A percentile compares a stretch with the other conserved stretches of the same genome.
phyloP scores from a whole-genome alignment of 2,797 vertebrate species.

The Micromesistius poutassou region DNA sequence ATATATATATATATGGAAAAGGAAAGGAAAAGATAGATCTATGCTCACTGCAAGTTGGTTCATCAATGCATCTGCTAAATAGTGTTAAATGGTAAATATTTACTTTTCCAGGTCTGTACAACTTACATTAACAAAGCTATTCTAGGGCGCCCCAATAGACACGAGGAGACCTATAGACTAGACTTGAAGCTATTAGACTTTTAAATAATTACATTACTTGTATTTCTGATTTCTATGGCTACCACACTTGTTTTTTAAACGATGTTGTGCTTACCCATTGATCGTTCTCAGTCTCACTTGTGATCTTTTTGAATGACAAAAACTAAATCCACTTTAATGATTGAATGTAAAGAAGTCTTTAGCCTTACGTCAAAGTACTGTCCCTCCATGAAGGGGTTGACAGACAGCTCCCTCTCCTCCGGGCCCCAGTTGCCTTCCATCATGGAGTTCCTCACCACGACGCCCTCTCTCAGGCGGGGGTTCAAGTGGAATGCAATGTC shows the following conservation, averaged over 20 bases:
- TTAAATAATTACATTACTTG: not conserved
- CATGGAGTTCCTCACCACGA: slow-evolving; percentile 76
- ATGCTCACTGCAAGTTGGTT: not conserved
- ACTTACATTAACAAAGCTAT: too few relatives aligned
- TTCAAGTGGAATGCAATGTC: slow-evolving; percentile 78
- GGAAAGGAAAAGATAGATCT: not conserved
- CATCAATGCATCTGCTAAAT: not conserved
- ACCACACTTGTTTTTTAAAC: too few relatives aligned
- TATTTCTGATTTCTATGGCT: not conserved
- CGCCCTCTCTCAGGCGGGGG: slow-evolving; percentile 59
- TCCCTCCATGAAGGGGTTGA: slow-evolving; percentile 77
- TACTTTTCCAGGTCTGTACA: not conserved
- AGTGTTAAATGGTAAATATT: not conserved
- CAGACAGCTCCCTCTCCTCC: slow-evolving; percentile 69
- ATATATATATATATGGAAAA: too few relatives aligned
- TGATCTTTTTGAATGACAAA: not conserved
- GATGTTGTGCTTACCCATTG: too few relatives aligned
- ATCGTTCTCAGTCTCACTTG: not conserved
- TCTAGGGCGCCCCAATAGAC: too few relatives aligned
- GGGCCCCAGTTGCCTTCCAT: slow-evolving; percentile 73
- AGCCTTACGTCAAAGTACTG: slow-evolving; percentile 82
- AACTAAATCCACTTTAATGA: not conserved
- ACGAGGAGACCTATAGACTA: not conserved
- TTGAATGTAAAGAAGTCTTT: not conserved
- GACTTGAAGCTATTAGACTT: not conserved